Evolutionary conservation across 2,113 vertebrate genomes (phyloP).

Genomic region (Abramis brama): DNA sequence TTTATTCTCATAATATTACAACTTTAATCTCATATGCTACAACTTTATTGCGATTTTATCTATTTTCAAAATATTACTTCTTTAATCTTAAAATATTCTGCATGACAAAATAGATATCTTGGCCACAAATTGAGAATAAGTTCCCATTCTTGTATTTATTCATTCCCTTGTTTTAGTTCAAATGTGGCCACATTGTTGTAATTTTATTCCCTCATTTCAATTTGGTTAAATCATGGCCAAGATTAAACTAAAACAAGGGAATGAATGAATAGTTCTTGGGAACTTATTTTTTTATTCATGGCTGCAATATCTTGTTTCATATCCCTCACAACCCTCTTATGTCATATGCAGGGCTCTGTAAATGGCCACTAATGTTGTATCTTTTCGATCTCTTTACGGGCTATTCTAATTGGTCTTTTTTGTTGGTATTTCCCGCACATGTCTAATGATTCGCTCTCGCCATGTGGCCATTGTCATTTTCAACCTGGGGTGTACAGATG

Average conservation of each 20-base stretch:
- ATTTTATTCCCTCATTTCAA: not conserved
- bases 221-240: not conserved
- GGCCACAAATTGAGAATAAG: no score
- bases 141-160: no score
- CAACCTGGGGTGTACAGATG: not conserved
- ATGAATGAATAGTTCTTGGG: not conserved
- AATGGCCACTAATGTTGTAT: not conserved
- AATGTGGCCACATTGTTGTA: not conserved
- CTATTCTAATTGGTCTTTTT: not conserved
- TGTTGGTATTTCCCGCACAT: not conserved
- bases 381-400: not conserved
- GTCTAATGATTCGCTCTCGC: not conserved
- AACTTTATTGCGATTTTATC: not conserved
- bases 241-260: not conserved
- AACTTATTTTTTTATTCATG: not conserved
- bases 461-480: slow-evolving; percentile 40
- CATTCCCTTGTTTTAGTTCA: no score
- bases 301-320: not conserved
- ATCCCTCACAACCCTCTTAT: not conserved
- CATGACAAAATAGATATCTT: no score
- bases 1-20: not conserved
- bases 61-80: not conserved
- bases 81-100: not conserved
- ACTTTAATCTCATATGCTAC: not conserved
- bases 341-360: not conserved